phyloP scores from a whole-genome alignment of 64 coral and sea anemone genomes.

The Porites lutea region DNA sequence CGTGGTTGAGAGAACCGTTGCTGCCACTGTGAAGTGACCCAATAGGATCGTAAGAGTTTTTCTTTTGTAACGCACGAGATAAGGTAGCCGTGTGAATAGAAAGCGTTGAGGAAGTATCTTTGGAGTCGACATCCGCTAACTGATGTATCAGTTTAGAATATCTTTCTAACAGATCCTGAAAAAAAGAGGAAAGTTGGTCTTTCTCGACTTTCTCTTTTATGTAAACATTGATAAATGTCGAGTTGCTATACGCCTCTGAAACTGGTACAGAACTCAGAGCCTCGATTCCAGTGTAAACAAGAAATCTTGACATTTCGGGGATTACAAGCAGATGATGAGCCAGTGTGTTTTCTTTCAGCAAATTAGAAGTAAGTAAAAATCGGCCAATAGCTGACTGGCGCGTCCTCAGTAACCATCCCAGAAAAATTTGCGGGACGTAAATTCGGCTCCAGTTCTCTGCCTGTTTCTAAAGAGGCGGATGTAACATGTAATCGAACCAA shows the following conservation, averaged over 20 bases:
- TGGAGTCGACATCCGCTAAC: conserved; percentile 58
- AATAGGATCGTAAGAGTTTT: conserved; percentile 61
- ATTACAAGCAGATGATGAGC: too few relatives aligned
- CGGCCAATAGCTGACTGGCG: too few relatives aligned
- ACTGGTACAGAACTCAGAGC: too few relatives aligned
- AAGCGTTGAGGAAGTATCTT: conserved; percentile 44
- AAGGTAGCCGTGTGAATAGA: conserved; percentile 75
- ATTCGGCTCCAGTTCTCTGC: too few relatives aligned
- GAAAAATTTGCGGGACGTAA: too few relatives aligned
- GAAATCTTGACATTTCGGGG: too few relatives aligned
- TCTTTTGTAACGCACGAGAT: conserved; percentile 28
- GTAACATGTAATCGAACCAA: too few relatives aligned
- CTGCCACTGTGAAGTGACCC: background rate
- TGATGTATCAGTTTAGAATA: conserved; percentile 30
- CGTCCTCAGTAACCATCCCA: too few relatives aligned
- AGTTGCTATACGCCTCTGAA: background rate
- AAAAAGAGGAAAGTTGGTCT: background rate
- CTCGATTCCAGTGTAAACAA: too few relatives aligned
- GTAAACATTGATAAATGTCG: background rate
- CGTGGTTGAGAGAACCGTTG: conserved; percentile 6
- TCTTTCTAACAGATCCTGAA: conserved; percentile 42
- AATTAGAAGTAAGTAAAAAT: too few relatives aligned
- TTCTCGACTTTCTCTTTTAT: background rate
- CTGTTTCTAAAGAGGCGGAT: too few relatives aligned
- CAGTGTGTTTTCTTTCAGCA: too few relatives aligned